A percentile compares a stretch with the other conserved stretches of the same genome.
phyloP scores from a whole-genome alignment of 2,888 invertebrate genomes.

The Anorthoa munda region DNA sequence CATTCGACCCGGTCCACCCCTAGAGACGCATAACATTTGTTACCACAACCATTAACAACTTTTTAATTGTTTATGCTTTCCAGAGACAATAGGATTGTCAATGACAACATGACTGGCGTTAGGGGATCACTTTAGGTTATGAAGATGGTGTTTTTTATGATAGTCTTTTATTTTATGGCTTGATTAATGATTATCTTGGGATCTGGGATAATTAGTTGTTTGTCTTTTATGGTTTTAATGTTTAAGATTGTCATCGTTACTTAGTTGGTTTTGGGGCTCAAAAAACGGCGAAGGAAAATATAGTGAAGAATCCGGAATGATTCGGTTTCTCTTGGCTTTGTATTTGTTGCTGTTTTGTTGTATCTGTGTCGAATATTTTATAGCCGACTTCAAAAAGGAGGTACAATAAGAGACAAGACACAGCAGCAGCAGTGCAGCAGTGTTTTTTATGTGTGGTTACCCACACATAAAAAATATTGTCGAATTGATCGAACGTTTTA shows the following conservation, averaged over 20 bases:
- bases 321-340: no score
- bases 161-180: slow-evolving; percentile 13
- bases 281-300: neutral
- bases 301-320: neutral
- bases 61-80: slow-evolving; percentile 62
- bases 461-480: no score
- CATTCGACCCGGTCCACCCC: slow-evolving; percentile 6
- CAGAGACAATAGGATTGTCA: slow-evolving; percentile 54
- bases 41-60: slow-evolving; percentile 61
- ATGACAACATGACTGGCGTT: slow-evolving; percentile 40
- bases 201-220: slow-evolving; percentile 18
- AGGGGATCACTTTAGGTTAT: slow-evolving; percentile 38
- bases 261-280: neutral
- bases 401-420: no score
- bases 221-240: slow-evolving; percentile 6
- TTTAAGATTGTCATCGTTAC: neutral
- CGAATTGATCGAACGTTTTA: no score
- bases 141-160: slow-evolving; percentile 40
- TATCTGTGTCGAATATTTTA: no score
- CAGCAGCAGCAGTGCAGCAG: no score
- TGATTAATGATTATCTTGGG: slow-evolving; percentile 44
- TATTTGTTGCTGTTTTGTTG: no score
- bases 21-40: slow-evolving; percentile 60
- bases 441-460: no score
- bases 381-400: no score